These are phyloP conservation scores for Latrodectus hesperus DNA, from an alignment of 2,888 invertebrate genomes.

Conservation along the genomic window DNA sequence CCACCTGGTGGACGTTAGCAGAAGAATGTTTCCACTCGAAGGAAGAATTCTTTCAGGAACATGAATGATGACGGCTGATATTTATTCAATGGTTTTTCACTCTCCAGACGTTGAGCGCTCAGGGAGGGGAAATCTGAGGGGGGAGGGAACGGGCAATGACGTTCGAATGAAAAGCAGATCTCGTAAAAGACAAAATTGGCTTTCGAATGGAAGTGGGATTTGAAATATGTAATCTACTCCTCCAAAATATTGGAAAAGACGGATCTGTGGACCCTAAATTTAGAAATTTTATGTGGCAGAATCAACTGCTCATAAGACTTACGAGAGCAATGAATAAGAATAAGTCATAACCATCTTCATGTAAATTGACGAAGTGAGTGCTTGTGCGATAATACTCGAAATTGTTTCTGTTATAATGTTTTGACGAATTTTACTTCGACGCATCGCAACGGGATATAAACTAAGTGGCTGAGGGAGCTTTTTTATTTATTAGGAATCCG, in stretches of 20 bases:
- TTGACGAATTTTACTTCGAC: too few species aligned
- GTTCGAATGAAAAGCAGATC: constrained; percentile 3
- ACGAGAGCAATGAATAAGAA: background rate
- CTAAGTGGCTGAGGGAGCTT: too few species aligned
- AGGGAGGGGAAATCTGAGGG: too few species aligned
- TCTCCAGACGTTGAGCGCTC: background rate
- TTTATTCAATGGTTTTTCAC: constrained; percentile 52
- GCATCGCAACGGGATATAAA: too few species aligned
- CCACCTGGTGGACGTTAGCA: constrained; percentile 5
- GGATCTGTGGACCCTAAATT: background rate
- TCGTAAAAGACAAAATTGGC: constrained; percentile 42
- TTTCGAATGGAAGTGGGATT: constrained; percentile 38
- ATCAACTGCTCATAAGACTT: background rate
- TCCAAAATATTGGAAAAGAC: background rate
- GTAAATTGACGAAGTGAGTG: background rate
- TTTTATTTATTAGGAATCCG: too few species aligned
- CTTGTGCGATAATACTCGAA: background rate
- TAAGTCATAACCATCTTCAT: background rate
- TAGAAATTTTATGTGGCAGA: background rate
- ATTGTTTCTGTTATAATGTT: background rate
- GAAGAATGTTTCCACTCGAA: background rate
- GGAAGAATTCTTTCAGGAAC: background rate
- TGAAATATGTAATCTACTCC: constrained; percentile 44
- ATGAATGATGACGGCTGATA: constrained; percentile 36
- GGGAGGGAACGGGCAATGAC: background rate